Conservation (phyloP, 2,797 vertebrate species). For the Momotus momota region DNA sequence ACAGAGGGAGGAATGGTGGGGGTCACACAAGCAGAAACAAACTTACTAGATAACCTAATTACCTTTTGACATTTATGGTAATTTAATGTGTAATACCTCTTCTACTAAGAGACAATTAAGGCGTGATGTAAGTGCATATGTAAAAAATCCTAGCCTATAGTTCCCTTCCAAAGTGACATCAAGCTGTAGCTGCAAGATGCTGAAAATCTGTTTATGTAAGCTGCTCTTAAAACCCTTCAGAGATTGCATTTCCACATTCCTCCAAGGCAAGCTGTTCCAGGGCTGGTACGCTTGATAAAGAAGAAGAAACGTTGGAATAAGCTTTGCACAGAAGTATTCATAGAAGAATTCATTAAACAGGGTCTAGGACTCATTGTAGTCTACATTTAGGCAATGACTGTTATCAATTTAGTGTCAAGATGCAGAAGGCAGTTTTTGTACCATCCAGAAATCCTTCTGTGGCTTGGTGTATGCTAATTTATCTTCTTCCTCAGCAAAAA, state of each 20-base stretch:
- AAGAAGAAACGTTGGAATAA: background rate
- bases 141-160: background rate
- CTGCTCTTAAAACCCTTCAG: slow-evolving; percentile 2
- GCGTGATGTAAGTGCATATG: background rate
- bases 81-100: background rate
- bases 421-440: background rate
- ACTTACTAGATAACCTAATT: background rate
- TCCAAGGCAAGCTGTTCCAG: background rate
- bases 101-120: background rate
- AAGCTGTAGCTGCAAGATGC: background rate
- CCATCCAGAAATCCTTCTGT: background rate
- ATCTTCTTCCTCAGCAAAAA: background rate
- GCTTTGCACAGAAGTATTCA: background rate
- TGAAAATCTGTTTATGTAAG: slow-evolving; percentile 9
- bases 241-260: background rate
- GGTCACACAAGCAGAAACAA: background rate
- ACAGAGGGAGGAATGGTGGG: too few species aligned
- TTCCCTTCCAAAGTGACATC: background rate
- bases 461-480: background rate
- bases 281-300: slow-evolving; percentile 14
- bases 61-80: background rate
- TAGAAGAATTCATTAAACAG: background rate
- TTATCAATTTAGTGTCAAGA: background rate
- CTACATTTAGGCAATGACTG: background rate
- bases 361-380: background rate